Evolutionary conservation across 2,797 vertebrate genomes (phyloP).

Genomic region (Lithobates sylvaticus): DNA sequence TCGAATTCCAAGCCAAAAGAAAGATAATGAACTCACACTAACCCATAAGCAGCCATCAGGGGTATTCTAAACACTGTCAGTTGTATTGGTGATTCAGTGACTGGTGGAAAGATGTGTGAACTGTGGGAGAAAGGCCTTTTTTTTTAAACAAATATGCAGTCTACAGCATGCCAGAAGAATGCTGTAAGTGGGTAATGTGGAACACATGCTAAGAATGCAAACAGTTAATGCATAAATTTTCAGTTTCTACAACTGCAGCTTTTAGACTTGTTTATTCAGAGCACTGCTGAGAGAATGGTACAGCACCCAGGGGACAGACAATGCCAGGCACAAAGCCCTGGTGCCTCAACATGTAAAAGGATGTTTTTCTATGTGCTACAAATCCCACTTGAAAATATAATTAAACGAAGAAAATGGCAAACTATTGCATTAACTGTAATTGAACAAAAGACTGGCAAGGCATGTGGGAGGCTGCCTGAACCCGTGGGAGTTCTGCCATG

Average conservation of each 20-base stretch:
- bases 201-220: slow-evolving; percentile 93
- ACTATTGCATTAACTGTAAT: slow-evolving; percentile 99
- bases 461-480: slow-evolving; percentile 92
- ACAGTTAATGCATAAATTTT: slow-evolving; percentile 92
- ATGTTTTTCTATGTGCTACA: slow-evolving; percentile 88
- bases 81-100: slow-evolving; percentile 73
- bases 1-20: neutral
- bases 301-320: slow-evolving; percentile 86
- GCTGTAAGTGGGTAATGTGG: slow-evolving; percentile 88
- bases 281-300: slow-evolving; percentile 87
- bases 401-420: slow-evolving; percentile 96
- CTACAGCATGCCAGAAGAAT: slow-evolving; percentile 81
- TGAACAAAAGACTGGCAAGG: slow-evolving; percentile 97
- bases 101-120: slow-evolving; percentile 72
- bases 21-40: neutral
- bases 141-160: slow-evolving; percentile 69
- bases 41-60: slow-evolving; percentile 65
- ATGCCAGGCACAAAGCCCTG: slow-evolving; percentile 84
- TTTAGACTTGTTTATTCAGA: slow-evolving; percentile 96
- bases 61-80: slow-evolving; percentile 72
- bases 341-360: slow-evolving; percentile 84
- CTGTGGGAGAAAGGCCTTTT: slow-evolving; percentile 70
- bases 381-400: slow-evolving; percentile 99
- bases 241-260: slow-evolving; percentile 86
- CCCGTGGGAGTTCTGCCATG: slow-evolving; percentile 94